Evolutionary conservation across 2,113 vertebrate species (phyloP), one percentile per base, ranked within the genome.

Genomic region (crab-eating macaque (Macaca fascicularis)): DNA sequence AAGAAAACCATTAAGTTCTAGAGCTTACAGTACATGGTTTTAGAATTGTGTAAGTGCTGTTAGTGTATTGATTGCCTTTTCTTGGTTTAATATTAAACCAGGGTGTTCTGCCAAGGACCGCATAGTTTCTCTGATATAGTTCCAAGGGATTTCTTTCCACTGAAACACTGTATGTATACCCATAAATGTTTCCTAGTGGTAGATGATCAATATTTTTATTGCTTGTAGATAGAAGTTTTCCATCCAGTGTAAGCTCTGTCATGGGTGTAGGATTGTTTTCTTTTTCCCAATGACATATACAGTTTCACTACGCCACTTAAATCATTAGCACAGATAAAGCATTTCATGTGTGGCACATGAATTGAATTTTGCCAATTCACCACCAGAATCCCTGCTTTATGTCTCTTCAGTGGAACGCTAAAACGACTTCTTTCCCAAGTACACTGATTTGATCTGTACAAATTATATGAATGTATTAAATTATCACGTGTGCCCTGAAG

Each of bases 31-130:
- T 74, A 17, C 70, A 0, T 11, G 12, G 17, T 93, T 95, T 94
- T 81, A 78, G 76, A 89, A 72, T 45, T 17, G 9, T 50, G 1
- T 67, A 8, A 17, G 59, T 59, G 86, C 57, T 72, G 0, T 79
- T 1, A 19, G 52, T 45, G 48, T 27, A 80, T 64, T 25, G 1
- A 19, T 61, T 32, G 64, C 81, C 93, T 78, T 89, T 64, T 23
- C 22, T 92, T 4, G 25, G 69, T 89, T 97, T 94, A 96, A 91
- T 90, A 86, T 74, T 94, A 93, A 97, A 57, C 92, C 67, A 48
- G 14, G 6, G 17, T 83, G 50, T 92, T 93, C 52, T 72, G 40
- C 75, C 40, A 50, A 0, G 14, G 57, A 84, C 27, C 32, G 40
- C 48, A 30, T 25, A 48, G 8, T 89, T 48, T 10, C 52, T 78